Evolutionary conservation across 1,140 invertebrate genomes (phyloP), one percentile per base, ranked within the genome.

Genomic region (Cydia fagiglandana): DNA sequence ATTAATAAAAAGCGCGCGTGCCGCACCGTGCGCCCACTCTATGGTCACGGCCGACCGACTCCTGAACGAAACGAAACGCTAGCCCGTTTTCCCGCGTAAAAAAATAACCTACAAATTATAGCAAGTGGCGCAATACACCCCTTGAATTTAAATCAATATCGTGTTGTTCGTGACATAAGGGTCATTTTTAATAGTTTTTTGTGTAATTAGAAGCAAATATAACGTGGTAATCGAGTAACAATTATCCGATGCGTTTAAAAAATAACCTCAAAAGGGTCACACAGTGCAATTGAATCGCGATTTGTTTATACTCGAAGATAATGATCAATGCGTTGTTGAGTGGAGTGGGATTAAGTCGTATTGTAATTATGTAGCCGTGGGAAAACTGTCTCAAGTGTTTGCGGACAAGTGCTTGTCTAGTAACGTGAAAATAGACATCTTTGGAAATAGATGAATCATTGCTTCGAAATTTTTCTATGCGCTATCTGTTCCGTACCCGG

Each of bases 271-370:
- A 83, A 79, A 84, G 86, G 85, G 84, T 88, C 80, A 81, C 82
- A 85, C 81, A 84, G 82, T 81, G 79, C 88, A 88, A 87, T 88
- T 85, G 83, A 82, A 86, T 82, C 77, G 79, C 80, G 81, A 87
- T 88, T 88, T 90, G 84, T 90, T 88, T 88, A 83, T 84, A 82
- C 78, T 86, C 75, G 81, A 75, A 85, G 85, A 89, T 88, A 88
- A 83, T 85, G 76, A 83, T 83, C 80, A 70, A 70, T 64, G 12
- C 20, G 20, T 70, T 20, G 30, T 70, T 41, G 66, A 41, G n/a
- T 70, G 66, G 4, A 70, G 66, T 38, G 66, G 66, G 66, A 70
- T 70, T 70, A 70, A 70, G 66, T 70, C 34, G 38, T 70, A 70
- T 70, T 70, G 30, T 70, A 70, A 70, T 70, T 70, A 70, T 70